Evolutionary conservation across 2,113 vertebrate species (phyloP), one percentile per base, ranked within the genome.

Genomic region (Coryphaenoides rupestris): DNA sequence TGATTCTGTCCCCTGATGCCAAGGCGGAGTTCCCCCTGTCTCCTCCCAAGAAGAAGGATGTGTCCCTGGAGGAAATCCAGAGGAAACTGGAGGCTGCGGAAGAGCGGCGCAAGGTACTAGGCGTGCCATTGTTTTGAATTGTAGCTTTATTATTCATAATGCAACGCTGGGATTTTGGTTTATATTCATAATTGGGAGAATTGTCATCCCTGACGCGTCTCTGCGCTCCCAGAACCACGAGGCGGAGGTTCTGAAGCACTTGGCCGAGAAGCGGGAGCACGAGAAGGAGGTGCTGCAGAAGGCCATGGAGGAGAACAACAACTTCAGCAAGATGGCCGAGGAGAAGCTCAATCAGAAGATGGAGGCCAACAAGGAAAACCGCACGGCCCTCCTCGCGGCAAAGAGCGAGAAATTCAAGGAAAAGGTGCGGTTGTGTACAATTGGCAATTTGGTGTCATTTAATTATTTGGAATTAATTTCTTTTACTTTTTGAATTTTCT

Each of bases 281-380:
- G 95, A 95, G 73, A 98, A 97, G 72, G 95, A 95, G 58, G 97
- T 99, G 88, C 92, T 93, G 12, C 94, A 96, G 83, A 99, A 99
- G 81, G 96, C 95, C 0, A 91, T 93, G 73, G 96, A 98, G 63
- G 96, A 98, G 69, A 98, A 96, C 84, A 95, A 97, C 87, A 98
- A 98, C 86, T 99, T 98, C 89, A 98, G 95, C 76, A 98, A 98
- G 84, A 96, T 98, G 94, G 93, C 97, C 3, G 97, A 98, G 77
- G 96, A 99, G 88, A 99, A 98, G 77, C 91, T 99, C 74, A 95
- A 95, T 82, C 93, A 91, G 85, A 99, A 98, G 86, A 98, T 99
- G 96, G 96, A 98, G 89, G 93, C 96, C 19, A 98, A 92, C 84
- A 96, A 98, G 81, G 97, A 96, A 77, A 99, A 99, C 77, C 94